phyloP scores from a whole-genome alignment of 1,140 invertebrate species.

The Elymnias hypermnestra region DNA sequence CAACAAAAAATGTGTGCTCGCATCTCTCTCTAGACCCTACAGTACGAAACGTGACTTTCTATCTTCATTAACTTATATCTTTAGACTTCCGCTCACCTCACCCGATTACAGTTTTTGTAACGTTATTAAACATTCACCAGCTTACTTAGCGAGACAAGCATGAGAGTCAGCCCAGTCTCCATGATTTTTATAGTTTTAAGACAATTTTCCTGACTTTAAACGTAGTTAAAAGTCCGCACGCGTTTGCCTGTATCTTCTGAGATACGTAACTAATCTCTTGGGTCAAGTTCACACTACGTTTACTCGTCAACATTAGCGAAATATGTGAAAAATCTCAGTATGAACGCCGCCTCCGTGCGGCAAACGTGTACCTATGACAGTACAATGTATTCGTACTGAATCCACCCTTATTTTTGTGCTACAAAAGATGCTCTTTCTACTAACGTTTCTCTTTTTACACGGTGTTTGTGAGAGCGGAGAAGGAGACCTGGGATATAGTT shows the following conservation, averaged over 20 bases:
- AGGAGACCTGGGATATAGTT: slow-evolving; percentile 48
- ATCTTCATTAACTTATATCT: no score
- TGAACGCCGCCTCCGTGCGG: slow-evolving; percentile 32
- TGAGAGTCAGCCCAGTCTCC: no score
- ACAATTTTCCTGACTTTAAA: not conserved
- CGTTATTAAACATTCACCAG: no score
- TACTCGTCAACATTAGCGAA: slow-evolving; percentile 55
- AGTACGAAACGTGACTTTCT: no score
- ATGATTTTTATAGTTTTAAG: not conserved
- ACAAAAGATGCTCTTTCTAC: slow-evolving; percentile 30
- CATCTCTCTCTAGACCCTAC: no score
- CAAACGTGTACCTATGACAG: slow-evolving; percentile 16
- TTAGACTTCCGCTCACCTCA: no score
- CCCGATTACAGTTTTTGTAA: no score
- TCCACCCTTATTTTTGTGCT: slow-evolving; percentile 6
- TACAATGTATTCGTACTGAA: slow-evolving; percentile 8
- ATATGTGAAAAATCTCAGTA: slow-evolving; percentile 61
- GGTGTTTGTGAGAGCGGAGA: slow-evolving; percentile 47
- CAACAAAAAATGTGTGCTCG: no score
- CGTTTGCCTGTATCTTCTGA: not conserved
- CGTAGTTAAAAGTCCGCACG: not conserved
- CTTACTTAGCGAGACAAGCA: no score
- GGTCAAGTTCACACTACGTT: slow-evolving; percentile 66
- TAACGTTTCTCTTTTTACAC: slow-evolving; percentile 33
- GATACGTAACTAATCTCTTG: slow-evolving; percentile 45